Percentiles rank a stretch among this genome's conserved stretches.
Conservation (phyloP, 2,113 vertebrate species). For the Microtus richardsoni region DNA sequence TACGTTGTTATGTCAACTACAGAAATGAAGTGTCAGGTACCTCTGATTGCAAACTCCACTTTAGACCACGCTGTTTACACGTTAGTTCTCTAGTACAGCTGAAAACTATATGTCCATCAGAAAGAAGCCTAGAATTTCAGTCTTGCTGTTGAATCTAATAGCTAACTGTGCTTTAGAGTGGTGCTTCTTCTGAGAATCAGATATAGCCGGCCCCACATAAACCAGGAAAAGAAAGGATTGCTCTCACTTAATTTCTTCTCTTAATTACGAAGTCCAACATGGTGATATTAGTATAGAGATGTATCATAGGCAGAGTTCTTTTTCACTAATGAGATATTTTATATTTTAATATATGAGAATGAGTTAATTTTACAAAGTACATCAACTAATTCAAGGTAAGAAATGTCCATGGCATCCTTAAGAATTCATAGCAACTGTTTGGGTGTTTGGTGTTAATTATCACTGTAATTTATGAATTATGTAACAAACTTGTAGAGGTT, state of each 20-base stretch:
- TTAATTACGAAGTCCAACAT: slow-evolving; percentile 25
- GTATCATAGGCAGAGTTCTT: slow-evolving; percentile 11
- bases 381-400: neutral
- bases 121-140: slow-evolving; percentile 40
- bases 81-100: neutral
- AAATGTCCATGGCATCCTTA: neutral
- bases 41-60: neutral
- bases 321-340: neutral
- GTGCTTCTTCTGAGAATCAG: slow-evolving; percentile 20
- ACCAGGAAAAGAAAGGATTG: slow-evolving; percentile 54
- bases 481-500: neutral
- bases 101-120: slow-evolving; percentile 9
- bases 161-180: slow-evolving; percentile 57
- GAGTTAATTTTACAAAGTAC: slow-evolving; percentile 56
- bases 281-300: neutral
- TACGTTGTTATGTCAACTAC: neutral
- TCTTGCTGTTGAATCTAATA: slow-evolving; percentile 30
- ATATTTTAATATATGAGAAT: neutral
- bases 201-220: slow-evolving; percentile 28
- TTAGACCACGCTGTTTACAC: neutral
- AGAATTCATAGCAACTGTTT: slow-evolving; percentile 18
- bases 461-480: slow-evolving; percentile 37
- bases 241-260: slow-evolving; percentile 47
- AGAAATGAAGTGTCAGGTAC: neutral
- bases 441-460: slow-evolving; percentile 12